Percentiles rank a stretch among this genome's conserved stretches.
Evolutionary conservation across 1,140 invertebrate species (phyloP).

Genomic region (Parasteatoda tepidariorum): DNA sequence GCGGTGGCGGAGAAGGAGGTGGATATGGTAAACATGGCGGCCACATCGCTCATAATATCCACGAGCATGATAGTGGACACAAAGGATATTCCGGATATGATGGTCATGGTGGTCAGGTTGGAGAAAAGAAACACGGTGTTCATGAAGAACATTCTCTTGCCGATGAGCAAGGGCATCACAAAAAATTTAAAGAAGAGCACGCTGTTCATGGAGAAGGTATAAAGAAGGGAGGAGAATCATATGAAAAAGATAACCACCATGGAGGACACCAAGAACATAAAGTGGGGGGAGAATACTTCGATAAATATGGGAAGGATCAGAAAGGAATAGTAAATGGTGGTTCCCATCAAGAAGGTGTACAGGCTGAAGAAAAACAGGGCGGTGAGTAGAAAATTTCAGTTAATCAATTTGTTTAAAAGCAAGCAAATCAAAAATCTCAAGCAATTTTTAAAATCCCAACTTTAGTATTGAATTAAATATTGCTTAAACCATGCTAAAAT

Average conservation of each 20-base stretch:
- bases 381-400: constrained; percentile 35
- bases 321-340: constrained; percentile 45
- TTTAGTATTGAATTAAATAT: neutral
- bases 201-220: constrained; percentile 44
- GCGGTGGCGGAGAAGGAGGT: constrained; percentile 18
- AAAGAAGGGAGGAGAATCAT: constrained; percentile 47
- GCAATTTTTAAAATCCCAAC: too few species aligned
- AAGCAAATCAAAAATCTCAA: too few species aligned
- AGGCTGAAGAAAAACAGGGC: constrained; percentile 41
- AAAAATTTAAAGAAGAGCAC: constrained; percentile 27
- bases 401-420: neutral
- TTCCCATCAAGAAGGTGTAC: constrained; percentile 27
- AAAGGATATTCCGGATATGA: constrained; percentile 41
- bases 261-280: constrained; percentile 40
- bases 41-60: constrained; percentile 16
- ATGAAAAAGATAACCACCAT: constrained; percentile 5
- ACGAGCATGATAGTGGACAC: constrained; percentile 37
- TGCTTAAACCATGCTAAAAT: neutral
- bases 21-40: constrained; percentile 29
- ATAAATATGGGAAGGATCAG: constrained; percentile 57
- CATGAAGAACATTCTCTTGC: constrained; percentile 50
- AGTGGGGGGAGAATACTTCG: constrained; percentile 38
- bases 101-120: constrained; percentile 41
- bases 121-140: constrained; percentile 35
- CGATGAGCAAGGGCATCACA: constrained; percentile 18